phyloP scores from a whole-genome alignment of 2,888 invertebrate species.

The Nemurella pictetii region DNA sequence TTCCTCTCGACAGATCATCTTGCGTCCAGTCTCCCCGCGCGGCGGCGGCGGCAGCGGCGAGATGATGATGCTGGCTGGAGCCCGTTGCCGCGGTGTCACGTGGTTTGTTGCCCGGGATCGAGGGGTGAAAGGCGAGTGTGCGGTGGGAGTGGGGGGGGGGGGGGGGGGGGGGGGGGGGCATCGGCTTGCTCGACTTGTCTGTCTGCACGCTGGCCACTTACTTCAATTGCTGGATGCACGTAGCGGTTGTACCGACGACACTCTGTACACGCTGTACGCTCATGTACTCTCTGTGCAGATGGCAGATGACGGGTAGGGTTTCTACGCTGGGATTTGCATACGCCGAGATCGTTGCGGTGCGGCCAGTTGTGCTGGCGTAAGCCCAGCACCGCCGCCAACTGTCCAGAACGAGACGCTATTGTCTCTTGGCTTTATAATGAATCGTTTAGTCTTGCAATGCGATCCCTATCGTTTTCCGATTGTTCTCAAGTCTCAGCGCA shows the following conservation, averaged over 20 bases:
- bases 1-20: neutral
- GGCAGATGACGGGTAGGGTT: too few relatives aligned
- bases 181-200: neutral
- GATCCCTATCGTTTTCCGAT: neutral
- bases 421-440: neutral
- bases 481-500: neutral
- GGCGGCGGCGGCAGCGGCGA: neutral
- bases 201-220: neutral
- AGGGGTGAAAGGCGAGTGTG: too few relatives aligned
- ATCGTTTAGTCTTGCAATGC: neutral
- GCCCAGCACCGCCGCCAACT: neutral
- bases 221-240: neutral
- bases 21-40: neutral
- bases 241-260: neutral
- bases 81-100: neutral
- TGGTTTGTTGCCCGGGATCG: neutral
- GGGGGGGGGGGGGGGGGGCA: too few relatives aligned
- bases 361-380: too few relatives aligned
- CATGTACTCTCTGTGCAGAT: neutral
- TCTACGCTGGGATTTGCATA: neutral
- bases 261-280: neutral
- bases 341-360: too few relatives aligned
- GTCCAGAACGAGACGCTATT: neutral
- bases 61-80: neutral
- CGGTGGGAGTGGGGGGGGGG: too few relatives aligned